Conservation (phyloP, 2,888 invertebrate species). For the Agrotis ipsilon region DNA sequence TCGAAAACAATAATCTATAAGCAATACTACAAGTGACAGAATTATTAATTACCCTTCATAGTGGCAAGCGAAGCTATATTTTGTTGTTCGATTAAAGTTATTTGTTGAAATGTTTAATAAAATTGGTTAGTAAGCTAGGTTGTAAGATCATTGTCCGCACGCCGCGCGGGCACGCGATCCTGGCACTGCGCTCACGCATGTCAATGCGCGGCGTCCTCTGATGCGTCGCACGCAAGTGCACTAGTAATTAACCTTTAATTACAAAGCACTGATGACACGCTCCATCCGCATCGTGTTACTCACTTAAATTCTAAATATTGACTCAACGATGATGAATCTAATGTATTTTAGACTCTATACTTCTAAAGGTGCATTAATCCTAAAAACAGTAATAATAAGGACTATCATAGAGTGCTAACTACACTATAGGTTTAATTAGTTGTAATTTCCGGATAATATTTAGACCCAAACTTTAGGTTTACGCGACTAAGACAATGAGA, state of each 20-base stretch:
- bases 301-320: constrained; percentile 21
- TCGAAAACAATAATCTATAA: background rate
- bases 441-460: constrained; percentile 26
- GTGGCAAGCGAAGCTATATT: background rate
- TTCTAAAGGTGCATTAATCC: constrained; percentile 10
- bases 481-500: constrained; percentile 49
- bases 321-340: background rate
- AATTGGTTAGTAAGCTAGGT: constrained; percentile 18
- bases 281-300: constrained; percentile 1
- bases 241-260: constrained; percentile 19
- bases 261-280: constrained; percentile 4
- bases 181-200: background rate
- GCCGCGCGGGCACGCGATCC: background rate
- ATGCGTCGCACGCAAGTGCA: background rate
- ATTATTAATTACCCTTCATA: background rate
- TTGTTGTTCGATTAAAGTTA: constrained; percentile 10
- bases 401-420: constrained; percentile 13
- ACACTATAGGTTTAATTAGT: constrained; percentile 11
- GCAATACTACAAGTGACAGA: background rate
- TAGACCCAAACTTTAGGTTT: constrained; percentile 23
- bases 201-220: background rate
- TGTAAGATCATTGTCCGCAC: constrained; percentile 14
- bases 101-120: constrained; percentile 24
- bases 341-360: background rate
- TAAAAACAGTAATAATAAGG: constrained; percentile 8